phyloP scores from a whole-genome alignment of 2,797 vertebrate genomes.

The Chrysocyon brachyurus region DNA sequence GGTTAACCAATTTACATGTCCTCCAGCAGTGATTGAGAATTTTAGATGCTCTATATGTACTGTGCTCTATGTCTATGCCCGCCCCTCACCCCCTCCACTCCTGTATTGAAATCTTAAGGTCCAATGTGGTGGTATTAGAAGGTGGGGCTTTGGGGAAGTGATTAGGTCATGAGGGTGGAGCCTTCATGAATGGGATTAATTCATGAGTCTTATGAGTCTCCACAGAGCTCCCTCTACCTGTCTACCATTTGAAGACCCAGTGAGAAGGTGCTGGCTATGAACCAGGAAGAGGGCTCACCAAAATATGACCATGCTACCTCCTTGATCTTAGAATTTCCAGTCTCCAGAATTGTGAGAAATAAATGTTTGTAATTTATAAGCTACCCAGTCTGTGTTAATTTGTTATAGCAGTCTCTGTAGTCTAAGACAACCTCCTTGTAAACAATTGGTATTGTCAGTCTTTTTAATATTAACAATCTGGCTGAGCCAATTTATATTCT shows the following conservation, averaged over 20 bases:
- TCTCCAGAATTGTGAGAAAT: neutral
- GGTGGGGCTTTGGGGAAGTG: neutral
- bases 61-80: neutral
- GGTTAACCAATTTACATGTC: neutral
- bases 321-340: neutral
- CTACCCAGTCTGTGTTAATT: neutral
- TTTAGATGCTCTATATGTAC: neutral
- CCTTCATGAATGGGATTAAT: neutral
- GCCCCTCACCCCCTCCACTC: neutral
- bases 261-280: neutral
- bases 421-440: neutral
- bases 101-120: neutral
- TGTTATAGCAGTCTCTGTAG: neutral
- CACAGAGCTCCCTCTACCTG: neutral
- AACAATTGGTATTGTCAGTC: neutral
- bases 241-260: neutral
- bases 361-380: neutral
- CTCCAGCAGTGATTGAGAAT: neutral
- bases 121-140: neutral
- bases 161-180: neutral
- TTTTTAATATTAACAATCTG: slow-evolving; percentile 17
- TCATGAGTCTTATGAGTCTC: neutral
- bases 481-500: neutral
- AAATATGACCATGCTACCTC: neutral
- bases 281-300: neutral